Conservation (phyloP, 2,888 invertebrate species). For the Melipona beecheii region DNA sequence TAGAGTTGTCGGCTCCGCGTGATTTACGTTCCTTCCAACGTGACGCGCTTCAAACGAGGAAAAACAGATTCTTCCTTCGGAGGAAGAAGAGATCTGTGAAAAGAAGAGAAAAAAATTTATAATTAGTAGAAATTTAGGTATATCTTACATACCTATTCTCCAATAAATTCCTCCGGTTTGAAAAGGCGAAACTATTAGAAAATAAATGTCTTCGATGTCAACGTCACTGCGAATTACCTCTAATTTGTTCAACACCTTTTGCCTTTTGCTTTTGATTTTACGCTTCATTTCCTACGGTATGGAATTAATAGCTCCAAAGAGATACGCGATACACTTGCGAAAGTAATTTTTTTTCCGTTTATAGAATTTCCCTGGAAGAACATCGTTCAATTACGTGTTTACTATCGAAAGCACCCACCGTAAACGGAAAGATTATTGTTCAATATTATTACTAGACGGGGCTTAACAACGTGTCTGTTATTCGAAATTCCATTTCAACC, state of each 20-base stretch:
- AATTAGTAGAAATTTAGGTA: not conserved
- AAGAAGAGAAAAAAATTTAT: not conserved
- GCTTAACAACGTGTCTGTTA: conserved; percentile 4
- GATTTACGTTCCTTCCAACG: conserved; percentile 57
- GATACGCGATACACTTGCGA: not conserved
- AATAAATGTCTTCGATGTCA: conserved; percentile 58
- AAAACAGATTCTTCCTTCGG: not conserved
- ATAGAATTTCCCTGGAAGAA: not conserved
- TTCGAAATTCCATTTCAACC: not conserved
- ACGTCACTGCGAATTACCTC: conserved; percentile 44
- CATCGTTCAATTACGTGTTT: not conserved
- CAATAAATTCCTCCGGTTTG: not conserved
- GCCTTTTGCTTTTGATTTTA: conserved; percentile 44
- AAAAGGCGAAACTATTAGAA: not conserved
- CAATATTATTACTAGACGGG: conserved; percentile 4
- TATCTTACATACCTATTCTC: not conserved
- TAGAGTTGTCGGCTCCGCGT: conserved; percentile 70
- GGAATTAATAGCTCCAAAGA: conserved; percentile 51
- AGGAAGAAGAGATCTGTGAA: not conserved
- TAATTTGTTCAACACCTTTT: conserved; percentile 67
- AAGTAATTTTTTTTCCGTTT: conserved; percentile 30
- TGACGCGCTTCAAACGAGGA: not conserved
- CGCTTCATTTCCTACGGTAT: conserved; percentile 51
- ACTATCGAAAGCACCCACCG: conserved; percentile 10
- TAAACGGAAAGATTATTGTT: conserved; percentile 4